phyloP scores from a whole-genome alignment of 2,797 vertebrate genomes.

The Pantherophis alleghaniensis region DNA sequence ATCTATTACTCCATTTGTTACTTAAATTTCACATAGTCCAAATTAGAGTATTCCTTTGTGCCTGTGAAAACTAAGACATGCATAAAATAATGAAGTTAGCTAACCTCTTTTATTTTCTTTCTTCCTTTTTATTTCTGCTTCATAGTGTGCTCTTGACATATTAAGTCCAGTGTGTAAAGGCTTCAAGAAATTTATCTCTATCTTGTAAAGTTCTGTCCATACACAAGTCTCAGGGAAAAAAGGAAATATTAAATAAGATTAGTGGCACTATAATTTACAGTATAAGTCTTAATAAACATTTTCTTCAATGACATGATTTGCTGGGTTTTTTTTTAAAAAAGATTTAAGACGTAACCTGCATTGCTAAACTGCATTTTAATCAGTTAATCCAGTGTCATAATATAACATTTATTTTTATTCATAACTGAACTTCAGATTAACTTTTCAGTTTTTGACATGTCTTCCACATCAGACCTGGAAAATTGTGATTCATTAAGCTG shows the following conservation, averaged over 20 bases:
- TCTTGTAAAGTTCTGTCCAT: constrained; percentile 80
- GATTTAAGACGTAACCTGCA: neutral
- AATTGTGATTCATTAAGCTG: neutral
- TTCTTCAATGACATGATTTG: neutral
- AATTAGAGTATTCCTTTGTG: neutral
- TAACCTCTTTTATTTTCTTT: constrained; percentile 79
- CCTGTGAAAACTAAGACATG: neutral
- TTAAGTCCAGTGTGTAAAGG: constrained; percentile 83
- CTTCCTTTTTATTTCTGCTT: constrained; percentile 82
- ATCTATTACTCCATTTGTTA: neutral
- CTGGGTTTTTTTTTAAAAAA: neutral
- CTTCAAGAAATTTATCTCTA: constrained; percentile 82
- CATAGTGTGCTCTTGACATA: constrained; percentile 87
- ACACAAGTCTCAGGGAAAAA: constrained; percentile 71
- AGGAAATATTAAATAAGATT: neutral
- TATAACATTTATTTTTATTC: neutral
- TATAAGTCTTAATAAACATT: neutral
- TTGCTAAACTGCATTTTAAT: constrained; percentile 1
- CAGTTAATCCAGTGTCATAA: neutral
- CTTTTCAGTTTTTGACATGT: neutral
- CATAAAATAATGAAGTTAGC: constrained; percentile 45
- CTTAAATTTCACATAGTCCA: neutral
- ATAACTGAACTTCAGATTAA: neutral
- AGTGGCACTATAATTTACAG: neutral
- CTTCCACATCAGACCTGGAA: neutral